A percentile compares a stretch with the other conserved stretches of the same genome.
Conservation (phyloP, 2,797 vertebrate genomes). For the Phalanger gymnotis region DNA sequence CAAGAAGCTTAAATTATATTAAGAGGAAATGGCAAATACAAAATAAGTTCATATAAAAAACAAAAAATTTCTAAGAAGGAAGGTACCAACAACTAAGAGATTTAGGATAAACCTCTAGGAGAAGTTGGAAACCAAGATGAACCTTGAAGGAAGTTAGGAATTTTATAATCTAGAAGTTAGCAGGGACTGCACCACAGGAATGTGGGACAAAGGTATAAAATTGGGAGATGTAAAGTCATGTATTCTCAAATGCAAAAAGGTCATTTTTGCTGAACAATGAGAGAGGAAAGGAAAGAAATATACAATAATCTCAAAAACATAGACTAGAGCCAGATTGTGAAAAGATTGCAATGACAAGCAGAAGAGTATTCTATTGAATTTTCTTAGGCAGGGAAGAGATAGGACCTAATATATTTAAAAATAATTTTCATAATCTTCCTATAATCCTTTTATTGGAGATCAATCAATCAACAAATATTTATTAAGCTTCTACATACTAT, state of each 20-base stretch:
- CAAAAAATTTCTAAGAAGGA: not conserved
- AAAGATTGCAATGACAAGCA: not conserved
- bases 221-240: not conserved
- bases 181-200: not conserved
- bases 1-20: not conserved
- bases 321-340: not conserved
- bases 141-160: not conserved
- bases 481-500: not conserved
- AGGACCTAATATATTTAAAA: not conserved
- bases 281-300: not conserved
- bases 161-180: not conserved
- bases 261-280: not conserved
- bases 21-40: not conserved
- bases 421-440: not conserved
- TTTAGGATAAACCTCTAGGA: not conserved
- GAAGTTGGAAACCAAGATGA: rapidly evolving
- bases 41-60: not conserved
- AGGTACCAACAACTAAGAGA: not conserved
- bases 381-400: not conserved
- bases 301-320: not conserved
- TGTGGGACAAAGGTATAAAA: not conserved
- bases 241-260: not conserved
- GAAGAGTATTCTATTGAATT: not conserved
- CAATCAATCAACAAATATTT: not conserved
- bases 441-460: not conserved